phyloP scores from a whole-genome alignment of 1,140 invertebrate species.

The Drosophila nasuta region DNA sequence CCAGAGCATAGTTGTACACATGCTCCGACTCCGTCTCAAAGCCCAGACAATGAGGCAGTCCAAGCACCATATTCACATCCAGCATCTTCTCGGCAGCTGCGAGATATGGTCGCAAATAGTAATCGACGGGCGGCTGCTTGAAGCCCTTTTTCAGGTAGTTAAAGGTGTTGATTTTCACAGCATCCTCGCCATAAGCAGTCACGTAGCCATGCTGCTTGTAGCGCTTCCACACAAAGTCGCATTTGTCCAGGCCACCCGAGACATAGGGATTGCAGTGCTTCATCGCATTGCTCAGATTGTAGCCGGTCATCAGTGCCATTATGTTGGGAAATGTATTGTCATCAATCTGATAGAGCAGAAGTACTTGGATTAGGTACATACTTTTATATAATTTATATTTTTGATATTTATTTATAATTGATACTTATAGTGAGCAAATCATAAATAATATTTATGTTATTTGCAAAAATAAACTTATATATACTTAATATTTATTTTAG shows the following conservation, averaged over 20 bases:
- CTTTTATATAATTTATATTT: no score
- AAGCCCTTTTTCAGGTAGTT: conserved; percentile 94
- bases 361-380: no score
- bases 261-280: conserved; percentile 86
- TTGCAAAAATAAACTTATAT: no score
- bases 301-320: conserved; percentile 91
- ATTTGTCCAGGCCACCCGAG: conserved; percentile 86
- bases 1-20: conserved; percentile 87
- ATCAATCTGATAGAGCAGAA: conserved; percentile 85
- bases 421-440: no score
- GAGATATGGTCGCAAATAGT: conserved; percentile 92
- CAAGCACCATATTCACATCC: conserved; percentile 80
- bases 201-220: conserved; percentile 90
- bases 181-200: conserved; percentile 93
- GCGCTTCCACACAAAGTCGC: conserved; percentile 92
- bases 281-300: conserved; percentile 85
- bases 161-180: conserved; percentile 90
- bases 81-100: conserved; percentile 87
- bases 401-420: no score
- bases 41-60: conserved; percentile 86
- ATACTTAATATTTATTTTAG: no score
- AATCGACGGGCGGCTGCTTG: conserved; percentile 91
- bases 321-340: conserved; percentile 94
- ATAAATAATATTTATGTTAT: no score
- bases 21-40: conserved; percentile 87